Conservation (phyloP, 2,113 vertebrate genomes). For the Andinoacara biseriatus region DNA sequence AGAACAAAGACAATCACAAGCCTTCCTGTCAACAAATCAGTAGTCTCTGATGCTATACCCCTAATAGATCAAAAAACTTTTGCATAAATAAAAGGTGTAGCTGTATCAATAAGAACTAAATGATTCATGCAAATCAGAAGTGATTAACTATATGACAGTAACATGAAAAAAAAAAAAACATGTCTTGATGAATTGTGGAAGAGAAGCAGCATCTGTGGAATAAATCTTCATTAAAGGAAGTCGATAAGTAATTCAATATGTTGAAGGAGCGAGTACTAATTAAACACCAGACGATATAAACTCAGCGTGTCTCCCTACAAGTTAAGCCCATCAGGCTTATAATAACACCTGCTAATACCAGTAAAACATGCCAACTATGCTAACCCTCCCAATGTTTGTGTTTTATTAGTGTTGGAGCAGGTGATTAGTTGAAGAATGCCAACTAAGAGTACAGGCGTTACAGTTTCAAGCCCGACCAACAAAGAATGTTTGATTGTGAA, state of each 20-base stretch:
- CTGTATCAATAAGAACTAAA: not conserved
- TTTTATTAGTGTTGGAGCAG: constrained; percentile 38
- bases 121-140: not conserved
- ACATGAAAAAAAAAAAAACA: not conserved
- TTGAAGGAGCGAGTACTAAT: constrained; percentile 22
- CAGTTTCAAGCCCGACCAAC: constrained; percentile 16
- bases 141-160: not conserved
- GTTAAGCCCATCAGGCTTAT: constrained; percentile 28
- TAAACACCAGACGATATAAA: constrained; percentile 26
- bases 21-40: not conserved
- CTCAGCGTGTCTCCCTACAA: constrained; percentile 15
- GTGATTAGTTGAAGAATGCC: constrained; percentile 50
- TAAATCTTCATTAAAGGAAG: not conserved
- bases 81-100: not conserved
- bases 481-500: not conserved
- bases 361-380: constrained; percentile 50
- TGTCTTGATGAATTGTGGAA: not conserved
- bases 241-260: not conserved
- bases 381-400: constrained; percentile 21
- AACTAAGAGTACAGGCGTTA: constrained; percentile 32
- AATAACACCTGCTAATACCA: constrained; percentile 56
- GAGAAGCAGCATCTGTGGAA: not conserved
- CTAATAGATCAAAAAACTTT: not conserved
- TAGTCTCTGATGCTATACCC: not conserved
- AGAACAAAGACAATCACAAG: not conserved